These are phyloP conservation scores for Leucoptera coffeella DNA, from an alignment of 2,888 invertebrate genomes.

Conservation along the genomic window DNA sequence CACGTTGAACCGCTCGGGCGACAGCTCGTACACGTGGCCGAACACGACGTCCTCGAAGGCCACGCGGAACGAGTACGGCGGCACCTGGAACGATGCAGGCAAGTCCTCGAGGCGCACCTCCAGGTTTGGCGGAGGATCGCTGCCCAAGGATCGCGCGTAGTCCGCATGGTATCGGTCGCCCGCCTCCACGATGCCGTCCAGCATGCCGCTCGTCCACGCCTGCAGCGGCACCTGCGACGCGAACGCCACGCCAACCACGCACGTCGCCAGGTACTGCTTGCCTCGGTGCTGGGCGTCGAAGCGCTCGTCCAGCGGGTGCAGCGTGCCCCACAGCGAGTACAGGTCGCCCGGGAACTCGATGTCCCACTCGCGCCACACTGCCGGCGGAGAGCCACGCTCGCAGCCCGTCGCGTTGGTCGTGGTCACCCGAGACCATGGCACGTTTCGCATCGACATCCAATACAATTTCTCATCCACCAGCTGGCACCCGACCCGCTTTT, in stretches of 20 bases:
- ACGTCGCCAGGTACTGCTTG: constrained; percentile 57
- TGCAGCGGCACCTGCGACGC: constrained; percentile 51
- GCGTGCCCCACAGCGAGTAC: constrained; percentile 61
- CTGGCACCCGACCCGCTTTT: constrained; percentile 17
- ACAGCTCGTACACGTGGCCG: constrained; percentile 56
- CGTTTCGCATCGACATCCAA: constrained; percentile 28
- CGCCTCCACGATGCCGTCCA: constrained; percentile 56
- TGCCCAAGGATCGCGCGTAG: constrained; percentile 32
- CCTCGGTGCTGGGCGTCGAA: constrained; percentile 52
- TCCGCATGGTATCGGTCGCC: constrained; percentile 54
- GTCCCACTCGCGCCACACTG: constrained; percentile 61
- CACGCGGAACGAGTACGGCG: constrained; percentile 51
- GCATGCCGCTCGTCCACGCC: constrained; percentile 57
- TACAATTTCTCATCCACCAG: constrained; percentile 44
- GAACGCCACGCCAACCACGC: constrained; percentile 54
- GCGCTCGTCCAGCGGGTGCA: constrained; percentile 54
- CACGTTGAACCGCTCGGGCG: constrained; percentile 54
- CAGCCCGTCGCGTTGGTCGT: constrained; percentile 27
- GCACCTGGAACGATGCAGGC: constrained; percentile 45
- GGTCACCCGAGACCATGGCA: constrained; percentile 37
- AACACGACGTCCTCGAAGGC: constrained; percentile 51
- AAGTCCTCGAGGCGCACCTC: constrained; percentile 55
- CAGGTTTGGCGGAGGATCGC: constrained; percentile 36
- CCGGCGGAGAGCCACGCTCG: constrained; percentile 19
- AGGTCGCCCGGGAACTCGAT: constrained; percentile 63